Percentiles rank a stretch among this genome's conserved stretches.
Evolutionary conservation across 2,888 invertebrate species (phyloP).

Genomic region (Ischnus inquisitorius): DNA sequence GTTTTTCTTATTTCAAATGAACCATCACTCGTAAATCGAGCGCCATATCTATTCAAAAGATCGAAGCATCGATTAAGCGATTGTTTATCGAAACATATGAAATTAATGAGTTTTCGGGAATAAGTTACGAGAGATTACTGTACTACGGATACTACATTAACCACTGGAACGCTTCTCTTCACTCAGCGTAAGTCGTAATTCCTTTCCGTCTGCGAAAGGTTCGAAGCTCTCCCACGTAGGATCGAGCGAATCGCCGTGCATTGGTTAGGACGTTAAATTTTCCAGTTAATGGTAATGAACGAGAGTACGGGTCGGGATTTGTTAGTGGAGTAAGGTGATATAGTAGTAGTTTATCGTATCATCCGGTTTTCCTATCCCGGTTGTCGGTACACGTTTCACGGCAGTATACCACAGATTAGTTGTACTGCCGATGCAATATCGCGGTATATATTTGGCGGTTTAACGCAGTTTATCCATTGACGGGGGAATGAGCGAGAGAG

Average conservation of each 20-base stretch:
- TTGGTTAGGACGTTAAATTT: slow-evolving; percentile 55
- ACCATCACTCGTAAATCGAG: not conserved
- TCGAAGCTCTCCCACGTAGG: slow-evolving; percentile 25
- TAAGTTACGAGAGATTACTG: not conserved
- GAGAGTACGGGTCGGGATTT: slow-evolving; percentile 39
- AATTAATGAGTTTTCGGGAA: not conserved
- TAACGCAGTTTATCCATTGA: slow-evolving; percentile 12
- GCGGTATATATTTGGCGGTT: slow-evolving; percentile 41
- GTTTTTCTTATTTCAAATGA: not conserved
- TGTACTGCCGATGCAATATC: slow-evolving; percentile 9
- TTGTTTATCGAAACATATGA: not conserved
- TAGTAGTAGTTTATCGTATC: slow-evolving; percentile 28
- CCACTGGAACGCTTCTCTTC: not conserved
- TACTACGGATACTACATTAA: not conserved
- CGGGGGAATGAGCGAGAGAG: slow-evolving; percentile 8
- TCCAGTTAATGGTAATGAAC: slow-evolving; percentile 57
- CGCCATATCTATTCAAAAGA: not conserved
- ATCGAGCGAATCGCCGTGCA: slow-evolving; percentile 14
- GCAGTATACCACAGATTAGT: slow-evolving; percentile 21
- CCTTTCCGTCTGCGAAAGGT: slow-evolving; percentile 10
- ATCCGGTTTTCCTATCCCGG: slow-evolving; percentile 29
- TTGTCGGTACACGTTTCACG: not conserved
- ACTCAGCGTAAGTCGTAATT: slow-evolving; percentile 10
- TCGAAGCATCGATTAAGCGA: not conserved
- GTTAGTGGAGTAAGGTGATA: slow-evolving; percentile 32